Base-by-base conservation (phyloP, 2,797 vertebrate species). In the Bradypus variegatus region DNA sequence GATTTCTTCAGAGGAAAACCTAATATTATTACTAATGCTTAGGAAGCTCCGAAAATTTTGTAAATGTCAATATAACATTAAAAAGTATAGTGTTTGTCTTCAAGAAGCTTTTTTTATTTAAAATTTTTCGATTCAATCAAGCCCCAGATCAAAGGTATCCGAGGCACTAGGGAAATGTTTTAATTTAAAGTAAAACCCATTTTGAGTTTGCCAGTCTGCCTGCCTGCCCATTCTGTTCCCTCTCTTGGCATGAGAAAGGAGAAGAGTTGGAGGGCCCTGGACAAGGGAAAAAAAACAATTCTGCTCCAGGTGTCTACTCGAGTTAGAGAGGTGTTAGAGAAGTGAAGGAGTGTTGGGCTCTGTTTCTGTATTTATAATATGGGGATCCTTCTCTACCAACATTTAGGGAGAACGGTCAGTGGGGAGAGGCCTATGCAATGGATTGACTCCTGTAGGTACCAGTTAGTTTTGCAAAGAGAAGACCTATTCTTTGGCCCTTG, bases 1-100 rank as follows among this genome's bases (percentile, higher is more conserved):
- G 23, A 65, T 89, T 92, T 90, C 80, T 94, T 94, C 91, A 86
- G 92, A 95, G 76, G 53, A 76, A 91, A 89, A 84, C 6, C 64
- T 80, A 69, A n/a, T 89, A 86, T 91, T 69, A 79, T 81, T 82
- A 78, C 23, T 90, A 69, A 67, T 81, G 38, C 53, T 79, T 60
- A 75, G 29, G 50, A 91, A 80, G 55, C 9, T 55, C 67, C 41
- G 81, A 72, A 10, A 73, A 90, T 38, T 67, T 89, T 41, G 80
- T 76, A 91, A 88, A 83, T 77, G 65, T 11, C 76, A 87, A 58
- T 36, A 38, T 48, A 25, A 78, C 45, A 89, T 36, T 70, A 62
- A 90, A 79, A 93, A 8, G 16, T 72, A 60, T 3, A 69, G 21
- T 77, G 64, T 31, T 94, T 83, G 25, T 69, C 55, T 91, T 92